These are phyloP conservation scores for Podarcis cretensis DNA, from an alignment of 2,113 vertebrate genomes.

Conservation along the genomic window DNA sequence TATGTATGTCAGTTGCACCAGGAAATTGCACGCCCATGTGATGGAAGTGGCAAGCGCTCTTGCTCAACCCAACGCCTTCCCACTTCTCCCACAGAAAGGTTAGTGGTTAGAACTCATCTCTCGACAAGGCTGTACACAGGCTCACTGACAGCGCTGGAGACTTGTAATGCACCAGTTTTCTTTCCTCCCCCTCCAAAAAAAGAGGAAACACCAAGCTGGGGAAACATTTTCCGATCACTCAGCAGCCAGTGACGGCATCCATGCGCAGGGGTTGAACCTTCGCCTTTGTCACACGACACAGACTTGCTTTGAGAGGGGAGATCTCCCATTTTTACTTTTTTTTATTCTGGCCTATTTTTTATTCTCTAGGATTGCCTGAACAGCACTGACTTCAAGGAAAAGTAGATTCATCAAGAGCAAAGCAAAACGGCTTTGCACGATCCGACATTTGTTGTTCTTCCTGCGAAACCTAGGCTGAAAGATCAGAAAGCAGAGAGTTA, in stretches of 20 bases:
- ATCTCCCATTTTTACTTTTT: not conserved
- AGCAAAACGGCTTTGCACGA: not conserved
- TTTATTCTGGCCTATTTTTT: not conserved
- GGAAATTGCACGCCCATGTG: not conserved
- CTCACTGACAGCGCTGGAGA: not conserved
- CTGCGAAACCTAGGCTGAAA: not conserved
- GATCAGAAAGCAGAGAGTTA: not conserved
- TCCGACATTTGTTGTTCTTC: not conserved
- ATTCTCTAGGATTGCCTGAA: not conserved
- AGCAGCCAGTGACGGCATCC: not conserved
- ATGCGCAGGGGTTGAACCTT: not conserved
- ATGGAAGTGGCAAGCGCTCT: not conserved
- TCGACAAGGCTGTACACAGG: no score
- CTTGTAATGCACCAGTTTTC: not conserved
- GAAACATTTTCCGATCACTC: not conserved
- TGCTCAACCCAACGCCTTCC: conserved; percentile 13
- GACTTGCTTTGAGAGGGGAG: not conserved
- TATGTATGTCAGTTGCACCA: conserved; percentile 15
- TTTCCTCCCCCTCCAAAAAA: not conserved
- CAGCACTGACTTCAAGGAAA: not conserved
- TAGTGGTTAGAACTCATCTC: not conserved
- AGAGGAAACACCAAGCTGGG: fast-evolving
- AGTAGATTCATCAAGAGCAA: not conserved
- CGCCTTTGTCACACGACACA: not conserved
- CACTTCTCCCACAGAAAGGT: not conserved